Evolutionary conservation across 2,888 invertebrate species (phyloP), one percentile per base, ranked within the genome.

Genomic region (Drosophila limbata): DNA sequence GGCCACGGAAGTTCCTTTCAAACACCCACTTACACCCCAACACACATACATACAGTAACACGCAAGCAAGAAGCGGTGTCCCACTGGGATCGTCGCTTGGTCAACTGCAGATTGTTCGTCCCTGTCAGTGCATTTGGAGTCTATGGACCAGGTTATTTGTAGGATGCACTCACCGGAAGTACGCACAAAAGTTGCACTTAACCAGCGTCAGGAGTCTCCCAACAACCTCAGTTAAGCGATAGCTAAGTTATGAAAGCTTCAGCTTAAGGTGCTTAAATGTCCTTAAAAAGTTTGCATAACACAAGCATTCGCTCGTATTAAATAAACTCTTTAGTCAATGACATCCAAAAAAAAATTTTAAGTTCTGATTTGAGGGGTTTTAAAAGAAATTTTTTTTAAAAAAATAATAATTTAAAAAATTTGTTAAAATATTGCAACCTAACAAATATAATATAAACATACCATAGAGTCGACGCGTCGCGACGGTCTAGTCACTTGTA

Each of bases 1-100:
- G 48, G 53, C 77, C 78, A 68, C 81, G 87, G 87, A 82, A 86
- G 84, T 61, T 62, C 48, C 69, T 59, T 73, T 80, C 63, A 67
- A 60, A 83, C 72, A 57, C 65, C 47, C 61, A 51, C 45, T 45
- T 59, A 40, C 31, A 31, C 8, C 4, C 44, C 42, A 50, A 44
- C 25, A 35, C 35, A 8, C 25, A 48, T 47, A 53, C 44, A 47
- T 57, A 60, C 37, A 61, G 39, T 17, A 44, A 40, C 21, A 60
- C 59, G 55, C 62, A 52, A 40, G 15, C 37, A 57, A 19, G 11
- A 17, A 19, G 25, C 13, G 19, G 13, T 44, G 47, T 37, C 73
- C 19, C 63, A 45, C 40, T 56, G 67, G 60, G 69, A 64, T 57
- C 72, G 66, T 64, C 60, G 67, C 73, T 84, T 86, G 84, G 87